These are phyloP conservation scores for Esox niger DNA, from an alignment of 2,113 vertebrate genomes.

Conservation along the genomic window DNA sequence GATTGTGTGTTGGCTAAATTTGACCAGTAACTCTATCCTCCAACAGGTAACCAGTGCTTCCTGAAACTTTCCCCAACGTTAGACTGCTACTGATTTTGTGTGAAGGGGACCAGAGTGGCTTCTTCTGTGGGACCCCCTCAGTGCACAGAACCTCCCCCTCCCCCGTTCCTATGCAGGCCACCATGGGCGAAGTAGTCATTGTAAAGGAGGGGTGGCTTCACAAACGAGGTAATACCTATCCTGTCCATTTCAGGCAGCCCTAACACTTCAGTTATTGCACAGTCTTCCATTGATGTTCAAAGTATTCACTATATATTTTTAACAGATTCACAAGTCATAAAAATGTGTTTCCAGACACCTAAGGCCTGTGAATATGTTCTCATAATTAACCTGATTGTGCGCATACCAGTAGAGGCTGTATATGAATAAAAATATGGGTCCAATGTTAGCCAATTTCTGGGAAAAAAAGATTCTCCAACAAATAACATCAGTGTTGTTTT, in stretches of 20 bases:
- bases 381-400: neutral
- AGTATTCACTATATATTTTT: too few relatives aligned
- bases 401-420: neutral
- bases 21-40: neutral
- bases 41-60: slow-evolving; percentile 1
- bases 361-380: neutral
- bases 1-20: neutral
- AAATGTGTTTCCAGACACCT: neutral
- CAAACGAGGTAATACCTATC: slow-evolving; percentile 30
- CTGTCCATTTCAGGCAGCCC: neutral
- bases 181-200: slow-evolving; percentile 40
- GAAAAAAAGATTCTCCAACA: neutral
- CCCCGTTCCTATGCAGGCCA: slow-evolving; percentile 3
- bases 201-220: slow-evolving; percentile 48
- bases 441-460: neutral
- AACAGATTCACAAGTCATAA: neutral
- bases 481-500: neutral
- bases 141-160: neutral
- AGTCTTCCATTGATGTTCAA: neutral
- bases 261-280: neutral
- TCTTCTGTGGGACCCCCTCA: neutral
- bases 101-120: slow-evolving; percentile 1
- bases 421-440: too few relatives aligned
- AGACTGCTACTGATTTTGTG: neutral
- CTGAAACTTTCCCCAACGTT: neutral